Percentiles rank a stretch among this genome's conserved stretches.
Evolutionary conservation across 1,140 invertebrate species (phyloP).

Genomic region (Ganaspis sp.): DNA sequence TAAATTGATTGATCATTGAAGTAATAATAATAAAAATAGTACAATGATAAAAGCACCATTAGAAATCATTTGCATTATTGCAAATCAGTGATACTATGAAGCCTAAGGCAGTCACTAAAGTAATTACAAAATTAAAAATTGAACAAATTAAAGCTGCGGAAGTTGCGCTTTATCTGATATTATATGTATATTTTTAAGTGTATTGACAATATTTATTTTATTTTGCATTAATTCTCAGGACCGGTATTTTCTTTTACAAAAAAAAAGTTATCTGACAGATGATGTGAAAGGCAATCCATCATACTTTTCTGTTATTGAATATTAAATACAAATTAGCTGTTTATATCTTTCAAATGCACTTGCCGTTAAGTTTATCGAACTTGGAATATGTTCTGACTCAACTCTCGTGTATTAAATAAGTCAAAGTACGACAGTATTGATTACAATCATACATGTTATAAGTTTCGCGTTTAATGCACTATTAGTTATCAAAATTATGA

Average conservation of each 20-base stretch:
- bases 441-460: neutral
- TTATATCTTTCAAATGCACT: neutral
- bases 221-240: neutral
- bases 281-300: neutral
- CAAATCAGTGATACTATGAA: too few relatives aligned
- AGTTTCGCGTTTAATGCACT: neutral
- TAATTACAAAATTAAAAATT: too few relatives aligned
- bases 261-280: neutral
- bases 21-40: too few relatives aligned
- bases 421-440: neutral
- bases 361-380: slow-evolving; percentile 19
- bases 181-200: neutral
- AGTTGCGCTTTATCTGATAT: neutral
- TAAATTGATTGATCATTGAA: too few relatives aligned
- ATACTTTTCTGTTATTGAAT: slow-evolving; percentile 7
- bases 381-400: neutral
- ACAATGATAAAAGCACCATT: too few relatives aligned
- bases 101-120: too few relatives aligned
- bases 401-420: neutral
- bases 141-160: neutral
- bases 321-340: neutral
- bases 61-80: too few relatives aligned
- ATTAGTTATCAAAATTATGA: neutral
- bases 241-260: neutral
- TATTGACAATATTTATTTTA: neutral